Base-by-base conservation (phyloP, 2,797 vertebrate genomes). In the Clarias fuscus region DNA sequence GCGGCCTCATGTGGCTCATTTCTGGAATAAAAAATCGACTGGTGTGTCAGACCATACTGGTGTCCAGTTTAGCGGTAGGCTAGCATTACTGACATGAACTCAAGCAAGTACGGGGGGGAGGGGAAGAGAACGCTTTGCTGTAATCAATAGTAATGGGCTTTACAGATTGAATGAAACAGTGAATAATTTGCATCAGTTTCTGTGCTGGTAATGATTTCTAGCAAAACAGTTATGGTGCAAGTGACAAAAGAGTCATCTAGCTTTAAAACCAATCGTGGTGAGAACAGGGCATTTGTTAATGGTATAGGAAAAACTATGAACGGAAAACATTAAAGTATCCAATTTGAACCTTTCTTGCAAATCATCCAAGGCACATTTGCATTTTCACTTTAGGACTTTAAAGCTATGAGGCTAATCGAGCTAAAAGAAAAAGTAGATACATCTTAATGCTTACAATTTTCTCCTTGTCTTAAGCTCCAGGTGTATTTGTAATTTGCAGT, bases 21-120 rank as follows among this genome's bases (percentile, higher is more conserved):
- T 92, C 90, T 91, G 92, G 92, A 93, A 91, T 92, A 91, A 91
- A 93, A 92, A 91, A 92, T 90, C 82, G 88, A 93, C 92, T 75
- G 87, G 71, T 40, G 88, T 65, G 64, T 72, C 77, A 85, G 91
- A 88, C 85, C 62, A 43, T 85, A 67, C 76, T 72, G 90, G 91
- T 92, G 93, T 93, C 91, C 89, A 85, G 90, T 93, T 93, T 87
- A 89, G 89, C 85, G 24, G 27, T 80, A 75, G 86, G 91, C 91
- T 91, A 90, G 91, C 87, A 88, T 90, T 71, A 90, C 87, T 87
- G 87, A 61, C 43, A 48, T 58, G 77, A 90, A 90, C 85, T 83
- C 62, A 83, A 87, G 88, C 85, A 89, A 56, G 56, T 65, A 56
- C 2, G 37, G 37, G 37, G 37, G 37, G 85, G 88, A 70, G 71